A percentile compares a stretch with the other conserved stretches of the same genome.
Evolutionary conservation across 2,113 vertebrate genomes (phyloP).

Genomic region (Artemisiospiza belli): DNA sequence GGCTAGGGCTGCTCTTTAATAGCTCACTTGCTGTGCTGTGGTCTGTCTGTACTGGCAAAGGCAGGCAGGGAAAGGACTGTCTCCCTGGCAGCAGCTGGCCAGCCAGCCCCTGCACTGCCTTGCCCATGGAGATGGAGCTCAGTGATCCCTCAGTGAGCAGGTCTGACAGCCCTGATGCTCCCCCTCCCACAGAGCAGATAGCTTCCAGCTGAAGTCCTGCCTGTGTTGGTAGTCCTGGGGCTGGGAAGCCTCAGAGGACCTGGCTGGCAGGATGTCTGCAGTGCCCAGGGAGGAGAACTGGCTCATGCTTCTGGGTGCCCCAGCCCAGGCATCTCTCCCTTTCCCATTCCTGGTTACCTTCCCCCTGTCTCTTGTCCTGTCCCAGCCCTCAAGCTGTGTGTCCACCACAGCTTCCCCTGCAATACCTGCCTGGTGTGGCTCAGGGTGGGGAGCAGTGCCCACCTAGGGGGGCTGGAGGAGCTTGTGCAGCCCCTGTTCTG

Average conservation of each 20-base stretch:
- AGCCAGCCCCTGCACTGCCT: background rate
- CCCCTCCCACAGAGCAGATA: accelerated
- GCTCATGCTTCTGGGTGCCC: accelerated
- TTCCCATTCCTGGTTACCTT: background rate
- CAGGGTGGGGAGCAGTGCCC: background rate
- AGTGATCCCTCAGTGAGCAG: background rate
- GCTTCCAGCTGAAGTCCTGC: background rate
- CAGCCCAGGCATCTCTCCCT: background rate
- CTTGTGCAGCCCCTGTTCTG: background rate
- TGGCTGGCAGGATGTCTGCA: background rate
- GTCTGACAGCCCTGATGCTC: background rate
- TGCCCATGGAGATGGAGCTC: accelerated
- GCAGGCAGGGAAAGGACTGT: background rate
- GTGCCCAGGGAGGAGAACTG: background rate
- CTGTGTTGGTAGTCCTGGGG: background rate
- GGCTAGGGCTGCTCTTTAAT: constrained; percentile 41
- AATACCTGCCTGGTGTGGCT: background rate
- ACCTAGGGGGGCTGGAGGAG: background rate
- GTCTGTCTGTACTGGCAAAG: constrained; percentile 43
- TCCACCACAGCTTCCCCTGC: background rate
- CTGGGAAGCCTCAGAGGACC: background rate
- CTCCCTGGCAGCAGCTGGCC: constrained; percentile 5
- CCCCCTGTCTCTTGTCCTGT: background rate
- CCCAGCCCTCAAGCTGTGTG: background rate
- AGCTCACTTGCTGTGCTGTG: constrained; percentile 31